These are phyloP conservation scores for Centrocercus urophasianus DNA, from an alignment of 2,113 vertebrate genomes.

Conservation along the genomic window DNA sequence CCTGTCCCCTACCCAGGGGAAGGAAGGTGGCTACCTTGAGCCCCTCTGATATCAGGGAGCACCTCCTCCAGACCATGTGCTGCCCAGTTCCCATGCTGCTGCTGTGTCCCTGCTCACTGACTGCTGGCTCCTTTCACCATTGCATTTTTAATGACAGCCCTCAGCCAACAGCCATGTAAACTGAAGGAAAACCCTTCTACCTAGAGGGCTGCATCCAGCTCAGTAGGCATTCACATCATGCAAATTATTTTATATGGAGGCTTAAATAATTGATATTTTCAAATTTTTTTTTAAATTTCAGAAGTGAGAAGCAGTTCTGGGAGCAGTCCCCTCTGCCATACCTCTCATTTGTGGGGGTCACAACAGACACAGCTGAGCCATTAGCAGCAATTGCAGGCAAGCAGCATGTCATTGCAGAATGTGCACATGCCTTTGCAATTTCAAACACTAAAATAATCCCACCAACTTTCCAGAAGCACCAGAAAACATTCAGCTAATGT, in stretches of 20 bases:
- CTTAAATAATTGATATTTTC: conserved; percentile 30
- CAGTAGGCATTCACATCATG: not conserved
- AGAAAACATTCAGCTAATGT: conserved; percentile 2
- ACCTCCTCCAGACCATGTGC: not conserved
- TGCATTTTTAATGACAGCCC: not conserved
- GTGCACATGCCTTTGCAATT: not conserved
- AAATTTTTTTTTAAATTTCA: conserved; percentile 55
- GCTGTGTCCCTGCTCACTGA: not conserved
- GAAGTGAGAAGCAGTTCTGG: not conserved
- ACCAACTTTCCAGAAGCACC: not conserved
- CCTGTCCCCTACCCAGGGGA: not conserved
- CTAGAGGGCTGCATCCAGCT: not conserved
- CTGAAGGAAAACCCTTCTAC: not conserved
- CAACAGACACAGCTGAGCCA: not conserved
- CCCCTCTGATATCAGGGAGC: not conserved
- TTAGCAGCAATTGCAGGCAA: not conserved
- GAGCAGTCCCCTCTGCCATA: not conserved
- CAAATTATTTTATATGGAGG: not conserved
- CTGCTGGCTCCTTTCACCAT: not conserved
- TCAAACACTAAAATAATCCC: conserved; percentile 33
- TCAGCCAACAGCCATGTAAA: not conserved
- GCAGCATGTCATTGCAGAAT: not conserved
- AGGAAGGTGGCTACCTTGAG: not conserved
- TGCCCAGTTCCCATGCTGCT: not conserved
- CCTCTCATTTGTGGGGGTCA: not conserved